Conservation (phyloP, 2,797 vertebrate species). For the Onychomys leucogaster region DNA sequence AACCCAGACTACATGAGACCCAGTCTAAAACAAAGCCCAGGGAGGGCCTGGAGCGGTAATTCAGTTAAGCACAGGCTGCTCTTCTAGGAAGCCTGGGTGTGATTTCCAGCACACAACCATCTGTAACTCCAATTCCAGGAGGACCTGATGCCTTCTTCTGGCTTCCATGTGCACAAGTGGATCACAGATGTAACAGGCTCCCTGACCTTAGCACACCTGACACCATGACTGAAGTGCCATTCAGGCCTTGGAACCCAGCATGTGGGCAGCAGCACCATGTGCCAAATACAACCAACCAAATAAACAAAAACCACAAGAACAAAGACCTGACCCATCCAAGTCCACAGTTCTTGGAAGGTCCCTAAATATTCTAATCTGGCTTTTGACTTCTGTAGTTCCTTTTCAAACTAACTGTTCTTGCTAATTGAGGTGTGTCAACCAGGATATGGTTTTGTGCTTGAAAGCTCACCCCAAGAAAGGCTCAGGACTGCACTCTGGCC, state of each 20-base stretch:
- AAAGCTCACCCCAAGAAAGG: background rate
- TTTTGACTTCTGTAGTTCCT: background rate
- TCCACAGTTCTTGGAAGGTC: background rate
- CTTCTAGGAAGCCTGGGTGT: no score
- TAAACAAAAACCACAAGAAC: background rate
- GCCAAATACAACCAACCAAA: no score
- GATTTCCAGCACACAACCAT: background rate
- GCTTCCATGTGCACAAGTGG: background rate
- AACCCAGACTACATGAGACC: background rate
- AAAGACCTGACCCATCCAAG: background rate
- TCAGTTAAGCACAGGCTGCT: background rate
- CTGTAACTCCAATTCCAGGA: background rate
- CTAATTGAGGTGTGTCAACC: background rate
- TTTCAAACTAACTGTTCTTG: background rate
- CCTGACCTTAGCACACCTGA: background rate
- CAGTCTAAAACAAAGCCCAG: background rate
- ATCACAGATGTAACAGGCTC: background rate
- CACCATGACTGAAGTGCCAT: background rate
- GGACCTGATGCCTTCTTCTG: background rate
- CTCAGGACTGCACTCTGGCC: background rate
- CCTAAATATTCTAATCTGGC: background rate
- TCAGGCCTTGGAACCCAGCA: background rate
- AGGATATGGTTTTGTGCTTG: background rate
- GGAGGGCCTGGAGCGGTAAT: no score
- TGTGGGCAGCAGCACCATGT: no score